Conservation (phyloP, 2,888 invertebrate genomes). For the Monochamus alternatus region DNA sequence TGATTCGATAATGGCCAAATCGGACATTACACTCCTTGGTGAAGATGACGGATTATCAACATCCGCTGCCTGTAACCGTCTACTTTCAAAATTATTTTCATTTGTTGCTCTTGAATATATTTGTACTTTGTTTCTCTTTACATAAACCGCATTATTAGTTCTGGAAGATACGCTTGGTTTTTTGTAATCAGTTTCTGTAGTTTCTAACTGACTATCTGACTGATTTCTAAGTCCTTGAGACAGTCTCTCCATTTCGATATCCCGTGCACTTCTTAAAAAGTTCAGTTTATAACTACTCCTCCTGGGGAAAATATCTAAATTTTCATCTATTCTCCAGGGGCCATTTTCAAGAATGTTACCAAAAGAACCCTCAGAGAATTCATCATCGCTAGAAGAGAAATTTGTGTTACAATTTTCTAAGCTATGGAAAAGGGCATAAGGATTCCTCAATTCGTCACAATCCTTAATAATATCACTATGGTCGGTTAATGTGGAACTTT, state of each 20-base stretch:
- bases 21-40: background rate
- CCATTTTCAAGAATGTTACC: background rate
- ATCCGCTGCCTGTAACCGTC: background rate
- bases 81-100: background rate
- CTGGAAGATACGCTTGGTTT: background rate
- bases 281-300: constrained; percentile 27
- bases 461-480: constrained; percentile 18
- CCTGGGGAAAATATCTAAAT: background rate
- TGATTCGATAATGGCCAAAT: background rate
- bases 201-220: background rate
- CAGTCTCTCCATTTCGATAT: constrained; percentile 23
- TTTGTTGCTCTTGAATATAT: constrained; percentile 5
- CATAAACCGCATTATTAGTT: background rate
- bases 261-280: constrained; percentile 24
- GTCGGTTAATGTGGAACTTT: constrained; percentile 17
- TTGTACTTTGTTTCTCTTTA: constrained; percentile 12
- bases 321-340: constrained; percentile 24
- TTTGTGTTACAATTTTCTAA: background rate
- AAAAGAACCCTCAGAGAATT: background rate
- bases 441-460: background rate
- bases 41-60: constrained; percentile 3
- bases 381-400: constrained; percentile 27
- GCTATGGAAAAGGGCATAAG: constrained; percentile 10
- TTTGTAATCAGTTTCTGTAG: background rate
- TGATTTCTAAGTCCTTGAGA: background rate